Evolutionary conservation across 1,140 invertebrate genomes (phyloP), one percentile per base, ranked within the genome.

Genomic region (Sinella curviseta): DNA sequence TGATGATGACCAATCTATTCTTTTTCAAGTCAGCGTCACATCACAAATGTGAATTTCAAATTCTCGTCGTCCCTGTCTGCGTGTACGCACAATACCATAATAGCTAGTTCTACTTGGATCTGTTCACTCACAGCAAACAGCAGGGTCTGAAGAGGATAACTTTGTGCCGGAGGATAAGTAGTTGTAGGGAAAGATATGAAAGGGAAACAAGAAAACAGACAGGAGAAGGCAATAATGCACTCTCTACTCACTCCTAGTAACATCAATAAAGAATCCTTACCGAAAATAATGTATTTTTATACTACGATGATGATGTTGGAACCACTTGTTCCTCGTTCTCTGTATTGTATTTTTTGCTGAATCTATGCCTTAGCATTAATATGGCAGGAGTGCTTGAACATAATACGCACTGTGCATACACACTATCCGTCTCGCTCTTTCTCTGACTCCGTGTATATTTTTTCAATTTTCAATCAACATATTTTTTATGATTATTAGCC

Each of bases 401-500:
- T n/a, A n/a, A n/a, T n/a, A n/a, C n/a, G n/a, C n/a, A n/a, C n/a
- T n/a, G 39, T 4, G 39, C 39, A 8, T 48, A 48, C 39, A 48
- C 39, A 48, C 39, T 48, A 4, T 48, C 39, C 39, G 17, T 4
- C 17, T 17, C 39, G 39, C 39, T 4, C 39, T 48, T 4, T 48
- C n/a, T n/a, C n/a, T 48, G 39, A 48, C 4, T 48, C n/a, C 3
- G 65, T 31, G 65, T 70, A 24, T 70, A 70, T 24, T 70, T 70
- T 70, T 70, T 70, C 65, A 70, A 70, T 70, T 70, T 70, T 70
- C 65, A 70, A 70, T 70, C 65, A 70, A 70, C 65, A 33, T 70
- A 70, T 70, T 70, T 48, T 70, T 70, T 70, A 70, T 70, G 65
- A 70, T 70, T 70, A 70, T 70, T 70, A 70, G 65, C 65, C 65